Evolutionary conservation across 2,113 vertebrate genomes (phyloP), one percentile per base, ranked within the genome.

Genomic region (Sporophila hypoxantha): DNA sequence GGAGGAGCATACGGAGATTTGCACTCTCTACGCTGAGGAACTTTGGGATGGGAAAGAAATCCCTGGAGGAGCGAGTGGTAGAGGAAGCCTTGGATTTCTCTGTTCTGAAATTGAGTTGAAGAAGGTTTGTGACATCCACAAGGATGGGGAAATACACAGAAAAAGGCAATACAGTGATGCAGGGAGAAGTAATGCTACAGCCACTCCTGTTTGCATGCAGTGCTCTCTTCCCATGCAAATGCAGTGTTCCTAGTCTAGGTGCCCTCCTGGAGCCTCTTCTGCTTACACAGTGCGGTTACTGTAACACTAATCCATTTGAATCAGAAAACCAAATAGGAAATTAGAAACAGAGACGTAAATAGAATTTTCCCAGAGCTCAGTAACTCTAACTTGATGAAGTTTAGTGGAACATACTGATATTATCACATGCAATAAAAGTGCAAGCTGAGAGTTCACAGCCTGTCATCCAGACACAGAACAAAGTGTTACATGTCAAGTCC

Each of bases 11-110:
- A 84, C 95, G 98, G 12, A 97, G 95, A 55, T 99, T 98, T 71
- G 76, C 96, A 0, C 41, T 98, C 52, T 94, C 88, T 69, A 97
- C 97, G 1, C 50, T 98, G 89, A 98, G 96, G 87, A 97, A 97
- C 89, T 97, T 98, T 36, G 98, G 98, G 29, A 92, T 98, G 92
- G 98, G 98, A 88, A 98, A 98, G 89, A 96, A 94, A 81, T 96
- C 97, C 5, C 94, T 98, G 97, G 98, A 98, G 88, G 87, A 97
- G 18, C 95, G 91, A 90, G 97, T 98, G 88, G 78, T 47, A 0
- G 95, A 96, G 75, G 98, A 98, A 93, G 91, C 95, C n/a, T n/a
- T 3, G 18, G 55, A 69, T 95, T 71, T 93, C 95, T 97, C 56
- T 97, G 95, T 36, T 81, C 93, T 13, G 89, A 56, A 44, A 6